A percentile compares a stretch with the other conserved stretches of the same genome.
phyloP scores from a whole-genome alignment of 2,113 vertebrate species.

The Plecturocebus donacophilus region DNA sequence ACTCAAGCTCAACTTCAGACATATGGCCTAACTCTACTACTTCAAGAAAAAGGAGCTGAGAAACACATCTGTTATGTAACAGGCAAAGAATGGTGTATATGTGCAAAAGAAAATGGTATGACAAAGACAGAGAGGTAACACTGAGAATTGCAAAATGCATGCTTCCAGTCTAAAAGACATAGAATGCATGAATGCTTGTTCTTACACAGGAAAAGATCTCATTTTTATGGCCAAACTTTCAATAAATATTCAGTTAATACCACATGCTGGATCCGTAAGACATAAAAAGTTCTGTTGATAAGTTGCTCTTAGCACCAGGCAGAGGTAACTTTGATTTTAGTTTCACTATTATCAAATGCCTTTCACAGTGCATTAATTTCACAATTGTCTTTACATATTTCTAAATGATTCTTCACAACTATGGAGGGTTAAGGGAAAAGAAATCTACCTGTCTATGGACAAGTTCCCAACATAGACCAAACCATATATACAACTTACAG shows the following conservation, averaged over 20 bases:
- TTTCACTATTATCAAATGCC: not conserved
- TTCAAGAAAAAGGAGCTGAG: not conserved
- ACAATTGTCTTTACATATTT: conserved; percentile 16
- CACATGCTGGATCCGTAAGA: not conserved
- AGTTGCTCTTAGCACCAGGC: not conserved
- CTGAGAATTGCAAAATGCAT: not conserved
- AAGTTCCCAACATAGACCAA: not conserved
- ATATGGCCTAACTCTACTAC: not conserved
- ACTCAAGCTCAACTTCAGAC: not conserved
- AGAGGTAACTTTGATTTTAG: conserved; percentile 24
- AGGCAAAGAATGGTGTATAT: not conserved
- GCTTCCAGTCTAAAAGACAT: not conserved
- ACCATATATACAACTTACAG: not conserved
- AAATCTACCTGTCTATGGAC: not conserved
- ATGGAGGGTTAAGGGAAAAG: not conserved
- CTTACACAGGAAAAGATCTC: not conserved
- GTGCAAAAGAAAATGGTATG: not conserved
- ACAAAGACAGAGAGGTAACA: not conserved
- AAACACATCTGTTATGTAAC: not conserved
- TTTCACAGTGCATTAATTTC: not conserved
- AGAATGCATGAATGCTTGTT: not conserved
- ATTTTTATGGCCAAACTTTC: not conserved
- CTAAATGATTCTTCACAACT: conserved; percentile 1
- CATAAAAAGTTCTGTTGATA: not conserved
- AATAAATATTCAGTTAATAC: not conserved